Percentiles rank a stretch among this genome's conserved stretches.
Conservation (phyloP, 37 sponge, comb jelly and placozoan genomes). For the Oscarella lobularis region DNA sequence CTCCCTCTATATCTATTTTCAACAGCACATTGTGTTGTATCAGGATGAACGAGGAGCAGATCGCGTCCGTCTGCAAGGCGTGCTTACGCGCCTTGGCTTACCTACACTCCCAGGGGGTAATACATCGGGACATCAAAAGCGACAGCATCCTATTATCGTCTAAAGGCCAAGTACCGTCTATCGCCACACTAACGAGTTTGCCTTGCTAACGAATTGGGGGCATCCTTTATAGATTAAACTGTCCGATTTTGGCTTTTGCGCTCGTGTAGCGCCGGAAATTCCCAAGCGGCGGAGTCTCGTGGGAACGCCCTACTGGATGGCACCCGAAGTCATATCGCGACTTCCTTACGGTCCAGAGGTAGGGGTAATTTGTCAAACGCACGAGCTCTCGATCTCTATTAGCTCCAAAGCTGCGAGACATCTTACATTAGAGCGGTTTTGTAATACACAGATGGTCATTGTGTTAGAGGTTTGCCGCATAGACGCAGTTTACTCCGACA, state of each 20-base stretch:
- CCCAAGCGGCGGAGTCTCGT: constrained; percentile 57
- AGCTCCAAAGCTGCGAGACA: no score
- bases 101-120: constrained; percentile 72
- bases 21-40: no score
- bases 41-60: constrained; percentile 63
- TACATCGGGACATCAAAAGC: constrained; percentile 88
- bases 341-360: constrained; percentile 79
- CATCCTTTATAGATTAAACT: constrained; percentile 48
- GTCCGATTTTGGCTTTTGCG: constrained; percentile 95
- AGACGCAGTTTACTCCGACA: neutral
- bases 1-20: neutral
- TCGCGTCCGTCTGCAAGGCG: constrained; percentile 60
- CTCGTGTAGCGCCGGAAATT: constrained; percentile 33
- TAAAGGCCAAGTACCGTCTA: constrained; percentile 41
- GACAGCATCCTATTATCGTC: constrained; percentile 68
- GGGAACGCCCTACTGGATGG: constrained; percentile 98
- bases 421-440: no score
- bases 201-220: neutral
- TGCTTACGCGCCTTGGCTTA: constrained; percentile 62
- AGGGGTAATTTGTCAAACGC: neutral
- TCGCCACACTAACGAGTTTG: neutral
- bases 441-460: no score
- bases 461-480: neutral
- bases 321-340: constrained; percentile 80
- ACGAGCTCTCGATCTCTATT: no score